Evolutionary conservation across 2,888 invertebrate genomes (phyloP).

Genomic region (Acleris holmiana): DNA sequence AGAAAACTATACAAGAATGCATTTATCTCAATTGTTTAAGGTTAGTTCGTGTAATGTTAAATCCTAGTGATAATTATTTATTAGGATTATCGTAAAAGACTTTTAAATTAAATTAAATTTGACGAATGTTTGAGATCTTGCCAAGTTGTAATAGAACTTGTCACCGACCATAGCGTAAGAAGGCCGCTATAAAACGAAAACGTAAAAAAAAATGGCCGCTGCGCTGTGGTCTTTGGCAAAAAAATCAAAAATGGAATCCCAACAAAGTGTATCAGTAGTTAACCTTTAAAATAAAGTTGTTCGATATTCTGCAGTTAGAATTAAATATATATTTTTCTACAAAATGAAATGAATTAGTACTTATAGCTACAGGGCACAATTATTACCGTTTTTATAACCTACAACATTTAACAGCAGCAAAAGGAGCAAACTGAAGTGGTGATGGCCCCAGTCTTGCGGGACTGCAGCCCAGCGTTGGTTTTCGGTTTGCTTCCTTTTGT

Average conservation of each 20-base stretch:
- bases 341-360: no score
- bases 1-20: slow-evolving; percentile 33
- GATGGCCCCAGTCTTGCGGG: no score
- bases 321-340: no score
- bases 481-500: no score
- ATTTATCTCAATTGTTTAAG: slow-evolving; percentile 33
- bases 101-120: slow-evolving; percentile 40
- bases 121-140: slow-evolving; percentile 73
- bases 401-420: no score
- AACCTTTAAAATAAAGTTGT: neutral
- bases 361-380: no score
- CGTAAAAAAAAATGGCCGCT: slow-evolving; percentile 41
- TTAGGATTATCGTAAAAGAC: slow-evolving; percentile 38
- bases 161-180: slow-evolving; percentile 41
- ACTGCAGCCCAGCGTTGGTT: no score
- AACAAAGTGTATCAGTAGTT: slow-evolving; percentile 3
- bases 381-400: no score
- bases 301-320: neutral
- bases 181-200: slow-evolving; percentile 39
- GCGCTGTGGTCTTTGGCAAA: slow-evolving; percentile 33
- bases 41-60: slow-evolving; percentile 37
- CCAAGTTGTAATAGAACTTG: slow-evolving; percentile 56
- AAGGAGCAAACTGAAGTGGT: no score
- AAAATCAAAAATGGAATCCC: slow-evolving; percentile 1
- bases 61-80: slow-evolving; percentile 39